Percentiles rank a stretch among this genome's conserved stretches.
Evolutionary conservation across 2,888 invertebrate species (phyloP).

Genomic region (Allolobophora icterica): DNA sequence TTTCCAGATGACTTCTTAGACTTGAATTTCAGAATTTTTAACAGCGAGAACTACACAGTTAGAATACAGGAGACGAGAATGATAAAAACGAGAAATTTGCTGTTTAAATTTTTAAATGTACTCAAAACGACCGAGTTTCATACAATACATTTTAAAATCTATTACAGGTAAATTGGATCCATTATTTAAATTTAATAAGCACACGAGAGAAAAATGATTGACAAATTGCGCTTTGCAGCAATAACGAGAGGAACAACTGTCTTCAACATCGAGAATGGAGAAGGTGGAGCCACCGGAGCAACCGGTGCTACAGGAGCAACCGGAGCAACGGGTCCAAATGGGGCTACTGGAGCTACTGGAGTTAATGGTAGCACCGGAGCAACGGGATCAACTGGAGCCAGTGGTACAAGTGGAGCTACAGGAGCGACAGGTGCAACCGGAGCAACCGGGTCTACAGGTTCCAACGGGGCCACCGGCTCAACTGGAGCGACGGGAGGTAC

Average conservation of each 20-base stretch:
- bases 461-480: not conserved
- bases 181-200: too few relatives aligned
- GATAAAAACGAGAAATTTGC: not conserved
- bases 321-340: not conserved
- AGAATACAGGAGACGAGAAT: not conserved
- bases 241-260: not conserved
- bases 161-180: too few relatives aligned
- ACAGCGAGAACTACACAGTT: too few relatives aligned
- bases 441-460: not conserved
- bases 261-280: not conserved
- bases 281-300: not conserved
- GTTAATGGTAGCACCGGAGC: not conserved
- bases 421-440: not conserved
- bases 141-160: too few relatives aligned
- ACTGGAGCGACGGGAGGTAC: not conserved
- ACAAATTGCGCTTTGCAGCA: not conserved
- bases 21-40: not conserved
- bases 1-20: not conserved
- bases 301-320: conserved; percentile 11
- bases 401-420: not conserved
- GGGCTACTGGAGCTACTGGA: conserved; percentile 13
- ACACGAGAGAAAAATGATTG: not conserved
- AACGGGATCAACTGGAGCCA: not conserved
- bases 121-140: too few relatives aligned
- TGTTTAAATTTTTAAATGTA: too few relatives aligned